Percentiles rank a stretch among this genome's conserved stretches.
phyloP scores from a whole-genome alignment of 2,888 invertebrate species.

The Ametastegia equiseti region DNA sequence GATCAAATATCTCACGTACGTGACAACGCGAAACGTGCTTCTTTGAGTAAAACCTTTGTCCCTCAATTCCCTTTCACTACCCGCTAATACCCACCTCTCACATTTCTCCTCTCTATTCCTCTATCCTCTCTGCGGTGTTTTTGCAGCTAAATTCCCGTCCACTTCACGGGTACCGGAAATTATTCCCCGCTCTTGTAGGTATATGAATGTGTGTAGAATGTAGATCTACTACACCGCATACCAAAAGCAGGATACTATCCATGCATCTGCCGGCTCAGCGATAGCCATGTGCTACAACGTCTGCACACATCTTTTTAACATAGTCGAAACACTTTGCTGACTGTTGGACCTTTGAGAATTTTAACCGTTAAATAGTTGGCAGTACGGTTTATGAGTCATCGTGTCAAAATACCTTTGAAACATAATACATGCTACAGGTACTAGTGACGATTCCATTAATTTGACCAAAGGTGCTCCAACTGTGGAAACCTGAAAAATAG shows the following conservation, averaged over 20 bases:
- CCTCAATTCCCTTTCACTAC: neutral
- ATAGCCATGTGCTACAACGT: neutral
- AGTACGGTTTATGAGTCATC: neutral
- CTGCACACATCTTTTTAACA: neutral
- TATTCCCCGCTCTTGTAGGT: neutral
- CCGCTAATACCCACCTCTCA: neutral
- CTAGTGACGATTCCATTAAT: too few relatives aligned
- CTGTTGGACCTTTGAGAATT: neutral
- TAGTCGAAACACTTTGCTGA: neutral
- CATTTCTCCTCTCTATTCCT: neutral
- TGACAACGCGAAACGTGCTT: slow-evolving; percentile 27
- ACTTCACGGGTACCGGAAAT: slow-evolving; percentile 47
- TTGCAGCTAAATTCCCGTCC: slow-evolving; percentile 55
- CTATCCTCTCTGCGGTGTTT: neutral
- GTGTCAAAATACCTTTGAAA: neutral
- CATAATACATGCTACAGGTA: neutral
- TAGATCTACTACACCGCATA: too few relatives aligned
- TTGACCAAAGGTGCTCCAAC: too few relatives aligned
- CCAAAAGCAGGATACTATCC: too few relatives aligned
- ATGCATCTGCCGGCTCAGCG: neutral
- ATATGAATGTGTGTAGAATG: neutral
- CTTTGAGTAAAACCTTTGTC: slow-evolving; percentile 34
- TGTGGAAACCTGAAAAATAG: too few relatives aligned
- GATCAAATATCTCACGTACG: slow-evolving; percentile 40
- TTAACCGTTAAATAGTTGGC: neutral